Evolutionary conservation across 2,113 vertebrate genomes (phyloP), one percentile per base, ranked within the genome.

Genomic region (Piprites chloris): DNA sequence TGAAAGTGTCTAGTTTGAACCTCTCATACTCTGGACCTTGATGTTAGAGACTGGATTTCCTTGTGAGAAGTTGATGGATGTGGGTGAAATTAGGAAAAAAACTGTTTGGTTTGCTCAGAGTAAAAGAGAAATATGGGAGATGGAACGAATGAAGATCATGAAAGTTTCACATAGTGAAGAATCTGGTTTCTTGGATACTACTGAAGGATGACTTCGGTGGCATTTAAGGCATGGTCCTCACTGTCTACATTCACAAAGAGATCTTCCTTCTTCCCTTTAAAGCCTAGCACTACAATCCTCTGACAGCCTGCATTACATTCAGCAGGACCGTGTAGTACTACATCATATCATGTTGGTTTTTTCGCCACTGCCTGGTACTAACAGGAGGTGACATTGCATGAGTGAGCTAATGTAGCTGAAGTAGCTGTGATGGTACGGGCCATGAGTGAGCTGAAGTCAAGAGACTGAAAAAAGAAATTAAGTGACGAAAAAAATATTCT

Each of bases 301-400:
- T 95, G 96, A 77, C 85, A 86, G 35, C 76, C 66, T 11, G 22
- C 72, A 89, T 91, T 85, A 46, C 46, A 26, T 76, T 90, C 65
- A 94, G 50, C 85, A 86, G 61, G 63, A 59, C 44, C 24, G 2
- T 62, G 78, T 11, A 62, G 55, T 61, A 56, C 68, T 56, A 26
- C 61, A 46, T 78, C 47, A 4, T 30, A 46, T 82, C 77, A 76
- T 13, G 41, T 12, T 68, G 56, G 33, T 8, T 35, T 12, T 62
- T 41, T 42, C 26, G 33, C 9, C 28, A 4, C 56, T 89, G 47
- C 9, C 63, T 95, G 30, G 18, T 72, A 3, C 58, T 90, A 94
- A 94, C 66, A 88, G 68, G 86, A 94, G 42, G 49, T 92, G 95
- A 87, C 87, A 71, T 14, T 49, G 95, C 86, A 68, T 9, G 59